These are phyloP conservation scores for Poeciliopsis retropinna DNA, from an alignment of 2,113 vertebrate genomes.

Conservation along the genomic window DNA sequence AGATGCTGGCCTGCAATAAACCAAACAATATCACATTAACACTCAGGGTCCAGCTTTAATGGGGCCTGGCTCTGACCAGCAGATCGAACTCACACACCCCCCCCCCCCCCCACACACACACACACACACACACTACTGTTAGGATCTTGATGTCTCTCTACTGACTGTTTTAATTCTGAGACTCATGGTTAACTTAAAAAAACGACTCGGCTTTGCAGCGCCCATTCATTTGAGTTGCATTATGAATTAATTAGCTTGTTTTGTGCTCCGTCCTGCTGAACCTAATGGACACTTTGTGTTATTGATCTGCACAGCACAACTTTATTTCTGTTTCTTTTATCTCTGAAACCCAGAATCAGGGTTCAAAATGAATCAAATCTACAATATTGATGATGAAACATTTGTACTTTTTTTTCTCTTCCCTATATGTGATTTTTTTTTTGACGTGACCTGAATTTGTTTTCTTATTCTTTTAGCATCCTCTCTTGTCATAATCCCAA, in stretches of 20 bases:
- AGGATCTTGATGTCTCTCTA: slow-evolving; percentile 19
- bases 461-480: too few species aligned
- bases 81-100: slow-evolving; percentile 9
- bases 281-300: slow-evolving; percentile 32
- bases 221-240: slow-evolving; percentile 64
- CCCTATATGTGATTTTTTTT: too few species aligned
- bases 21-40: slow-evolving; percentile 74
- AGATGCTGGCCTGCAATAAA: slow-evolving; percentile 62
- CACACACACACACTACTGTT: slow-evolving; percentile 1
- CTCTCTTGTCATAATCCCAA: too few species aligned
- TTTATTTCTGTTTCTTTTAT: not conserved
- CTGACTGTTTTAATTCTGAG: slow-evolving; percentile 47
- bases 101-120: not conserved
- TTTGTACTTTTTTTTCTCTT: too few species aligned
- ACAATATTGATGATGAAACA: too few species aligned
- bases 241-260: slow-evolving; percentile 65
- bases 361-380: too few species aligned
- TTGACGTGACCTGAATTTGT: too few species aligned
- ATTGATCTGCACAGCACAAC: slow-evolving; percentile 22
- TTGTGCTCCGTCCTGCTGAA: slow-evolving; percentile 36
- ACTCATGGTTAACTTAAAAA: slow-evolving; percentile 59
- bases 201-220: slow-evolving; percentile 65
- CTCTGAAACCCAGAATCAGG: too few species aligned
- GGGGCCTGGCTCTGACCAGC: slow-evolving; percentile 34
- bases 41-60: slow-evolving; percentile 53